Conservation (phyloP, 2,888 invertebrate genomes). For the Epinotia brunnichana region DNA sequence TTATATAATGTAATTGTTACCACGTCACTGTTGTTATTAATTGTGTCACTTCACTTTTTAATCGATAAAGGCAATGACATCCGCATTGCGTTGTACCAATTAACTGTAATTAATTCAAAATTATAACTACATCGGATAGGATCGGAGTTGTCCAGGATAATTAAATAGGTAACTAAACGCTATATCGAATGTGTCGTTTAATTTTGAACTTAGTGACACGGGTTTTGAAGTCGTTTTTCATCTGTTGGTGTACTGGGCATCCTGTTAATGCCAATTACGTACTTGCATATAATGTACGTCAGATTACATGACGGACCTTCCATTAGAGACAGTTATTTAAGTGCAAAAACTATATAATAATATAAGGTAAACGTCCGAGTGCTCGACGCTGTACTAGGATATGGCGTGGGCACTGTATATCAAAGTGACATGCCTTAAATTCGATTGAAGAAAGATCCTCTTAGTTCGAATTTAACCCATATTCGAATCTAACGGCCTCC, state of each 20-base stretch:
- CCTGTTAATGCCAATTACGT: constrained; percentile 5
- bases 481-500: no score
- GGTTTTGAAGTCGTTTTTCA: background rate
- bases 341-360: background rate
- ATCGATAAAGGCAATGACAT: constrained; percentile 1
- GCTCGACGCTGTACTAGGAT: no score
- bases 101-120: constrained; percentile 24
- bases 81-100: constrained; percentile 30
- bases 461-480: no score
- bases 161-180: constrained; percentile 9
- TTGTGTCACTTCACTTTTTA: background rate
- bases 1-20: no score
- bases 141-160: constrained; percentile 24
- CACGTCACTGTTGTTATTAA: background rate
- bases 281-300: constrained; percentile 2
- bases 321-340: background rate
- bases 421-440: no score
- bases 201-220: background rate
- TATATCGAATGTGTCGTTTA: background rate
- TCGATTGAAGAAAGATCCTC: no score
- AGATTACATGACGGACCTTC: constrained; percentile 3
- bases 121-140: constrained; percentile 7
- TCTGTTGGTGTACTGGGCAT: background rate
- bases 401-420: no score
- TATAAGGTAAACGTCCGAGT: no score